A percentile compares a stretch with the other conserved stretches of the same genome.
Evolutionary conservation across 2,888 invertebrate genomes (phyloP).

Genomic region (Bellardia bayeri): DNA sequence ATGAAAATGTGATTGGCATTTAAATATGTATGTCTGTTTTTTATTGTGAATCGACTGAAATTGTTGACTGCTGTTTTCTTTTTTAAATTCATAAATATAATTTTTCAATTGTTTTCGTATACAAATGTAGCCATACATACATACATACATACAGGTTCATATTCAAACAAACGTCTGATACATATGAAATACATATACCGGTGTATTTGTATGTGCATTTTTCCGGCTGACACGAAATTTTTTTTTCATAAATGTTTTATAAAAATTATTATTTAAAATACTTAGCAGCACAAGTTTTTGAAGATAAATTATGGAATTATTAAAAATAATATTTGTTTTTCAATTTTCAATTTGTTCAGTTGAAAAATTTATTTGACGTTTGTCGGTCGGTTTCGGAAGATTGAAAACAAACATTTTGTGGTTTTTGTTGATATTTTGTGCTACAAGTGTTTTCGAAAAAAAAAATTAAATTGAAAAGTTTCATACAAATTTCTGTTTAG

Average conservation of each 20-base stretch:
- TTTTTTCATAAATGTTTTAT: conserved; percentile 14
- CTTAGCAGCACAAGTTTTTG: neutral
- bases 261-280: conserved; percentile 11
- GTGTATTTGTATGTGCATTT: conserved; percentile 1
- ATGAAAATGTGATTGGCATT: conserved; percentile 12
- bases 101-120: neutral
- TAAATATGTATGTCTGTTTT: neutral
- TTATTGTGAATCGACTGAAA: neutral
- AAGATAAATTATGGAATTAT: conserved; percentile 25
- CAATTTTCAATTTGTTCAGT: conserved; percentile 23
- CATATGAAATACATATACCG: neutral
- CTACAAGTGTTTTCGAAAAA: no score
- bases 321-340: neutral
- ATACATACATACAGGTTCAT: no score
- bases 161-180: neutral
- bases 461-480: neutral
- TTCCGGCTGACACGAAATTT: neutral
- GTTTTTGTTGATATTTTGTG: neutral
- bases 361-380: conserved; percentile 9
- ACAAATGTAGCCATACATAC: neutral
- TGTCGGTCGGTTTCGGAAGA: conserved; percentile 4
- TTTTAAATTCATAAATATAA: neutral
- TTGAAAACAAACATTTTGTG: neutral
- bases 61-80: neutral
- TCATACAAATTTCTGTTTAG: neutral